Evolutionary conservation across 1,140 invertebrate species (phyloP), one percentile per base, ranked within the genome.

Genomic region (Drosophila leontia): DNA sequence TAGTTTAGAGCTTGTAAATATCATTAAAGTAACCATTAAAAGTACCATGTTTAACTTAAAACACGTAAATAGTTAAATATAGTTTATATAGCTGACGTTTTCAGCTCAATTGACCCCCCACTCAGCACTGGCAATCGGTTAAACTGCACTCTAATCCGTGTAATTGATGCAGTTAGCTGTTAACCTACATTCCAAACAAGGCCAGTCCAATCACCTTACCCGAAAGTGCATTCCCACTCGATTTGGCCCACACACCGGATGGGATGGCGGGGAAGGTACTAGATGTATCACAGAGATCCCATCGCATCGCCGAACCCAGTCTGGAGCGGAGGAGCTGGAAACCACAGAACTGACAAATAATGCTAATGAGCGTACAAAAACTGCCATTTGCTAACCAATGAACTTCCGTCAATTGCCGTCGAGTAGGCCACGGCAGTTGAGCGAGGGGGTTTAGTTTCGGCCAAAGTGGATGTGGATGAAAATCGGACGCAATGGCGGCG

Each of bases 311-410:
- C 87, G 70, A 48, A 70, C 55, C 67, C 72, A 44, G 47, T 76
- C 48, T 75, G 37, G 17, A 75, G 41, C 19, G 69, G 58, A 34
- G 71, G 50, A 50, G 83, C 75, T 37, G 70, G 83, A 74, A 71
- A 77, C 64, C 78, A 71, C 84, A 84, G 65, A 77, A 88, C 85
- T 90, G 85, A 90, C 85, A 90, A 90, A 90, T 90, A 90, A 90
- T 90, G 85, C 85, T 90, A 90, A 90, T 90, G 85, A 90, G 85
- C 86, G 82, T 91, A 90, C 82, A 90, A 90, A 90, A 90, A 91
- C 85, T 90, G 85, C 79, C 86, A 90, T 90, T 90, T 90, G 82
- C 78, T 90, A 90, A 90, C 85, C 85, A 90, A 90, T 90, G 85
- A 90, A 90, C 85, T 90, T 90, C 85, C 85, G 86, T 90, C 85